Percentiles rank a stretch among this genome's conserved stretches.
phyloP scores from a whole-genome alignment of 2,113 vertebrate species.

The Lipotes vexillifer region DNA sequence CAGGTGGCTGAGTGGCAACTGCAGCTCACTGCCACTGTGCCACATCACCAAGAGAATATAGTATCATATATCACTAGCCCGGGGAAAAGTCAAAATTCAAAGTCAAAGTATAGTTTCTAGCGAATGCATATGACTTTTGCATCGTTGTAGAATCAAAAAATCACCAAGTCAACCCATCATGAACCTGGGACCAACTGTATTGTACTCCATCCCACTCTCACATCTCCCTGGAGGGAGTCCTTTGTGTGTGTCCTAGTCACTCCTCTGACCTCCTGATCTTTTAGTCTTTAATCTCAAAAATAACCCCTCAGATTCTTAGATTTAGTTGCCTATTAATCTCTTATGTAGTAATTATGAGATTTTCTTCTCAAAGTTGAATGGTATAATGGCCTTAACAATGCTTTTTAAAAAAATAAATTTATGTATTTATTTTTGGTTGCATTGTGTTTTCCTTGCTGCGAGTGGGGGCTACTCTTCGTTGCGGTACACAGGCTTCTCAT shows the following conservation, averaged over 20 bases:
- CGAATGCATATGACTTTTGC: not conserved
- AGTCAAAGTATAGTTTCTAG: not conserved
- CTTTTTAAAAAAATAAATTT: not conserved
- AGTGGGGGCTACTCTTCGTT: too few species aligned
- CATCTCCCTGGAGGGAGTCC: not conserved
- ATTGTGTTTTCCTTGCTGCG: too few species aligned
- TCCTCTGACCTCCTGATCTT: too few species aligned
- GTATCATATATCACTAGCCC: not conserved
- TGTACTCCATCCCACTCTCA: not conserved
- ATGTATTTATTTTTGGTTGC: too few species aligned
- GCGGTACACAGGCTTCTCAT: too few species aligned
- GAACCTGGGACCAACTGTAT: not conserved
- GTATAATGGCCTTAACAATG: not conserved
- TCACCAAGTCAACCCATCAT: not conserved
- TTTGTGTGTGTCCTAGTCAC: not conserved
- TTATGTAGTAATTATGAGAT: not conserved
- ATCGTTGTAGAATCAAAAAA: not conserved
- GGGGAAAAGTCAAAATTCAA: not conserved
- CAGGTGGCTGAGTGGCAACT: not conserved
- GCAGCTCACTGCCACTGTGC: not conserved
- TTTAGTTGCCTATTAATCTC: not conserved
- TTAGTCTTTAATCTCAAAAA: not conserved
- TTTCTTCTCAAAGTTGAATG: not conserved
- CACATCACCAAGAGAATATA: not conserved
- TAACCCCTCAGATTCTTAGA: not conserved